Percentiles rank a stretch among this genome's conserved stretches.
Evolutionary conservation across 2,797 vertebrate species (phyloP).

Genomic region (Peromyscus aztecus): DNA sequence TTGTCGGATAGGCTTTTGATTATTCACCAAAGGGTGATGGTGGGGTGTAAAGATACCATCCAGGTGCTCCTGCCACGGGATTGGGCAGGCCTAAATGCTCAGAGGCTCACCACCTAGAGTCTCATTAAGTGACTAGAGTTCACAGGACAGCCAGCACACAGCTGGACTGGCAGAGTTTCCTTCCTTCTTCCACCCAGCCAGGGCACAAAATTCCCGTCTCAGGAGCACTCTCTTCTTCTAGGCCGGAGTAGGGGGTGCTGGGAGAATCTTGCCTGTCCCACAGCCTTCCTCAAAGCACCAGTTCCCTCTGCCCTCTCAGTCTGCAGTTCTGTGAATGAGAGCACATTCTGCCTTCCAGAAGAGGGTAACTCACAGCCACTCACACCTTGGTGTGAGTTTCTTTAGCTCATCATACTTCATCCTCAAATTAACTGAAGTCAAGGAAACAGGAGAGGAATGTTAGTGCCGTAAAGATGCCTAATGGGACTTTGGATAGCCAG

Average conservation of each 20-base stretch:
- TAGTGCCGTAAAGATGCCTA: neutral
- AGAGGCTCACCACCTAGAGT: neutral
- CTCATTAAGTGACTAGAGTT: neutral
- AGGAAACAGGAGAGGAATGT: neutral
- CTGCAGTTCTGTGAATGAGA: neutral
- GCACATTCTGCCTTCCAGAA: neutral
- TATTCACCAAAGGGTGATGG: neutral
- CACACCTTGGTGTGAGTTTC: conserved; percentile 48
- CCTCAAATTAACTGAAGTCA: neutral
- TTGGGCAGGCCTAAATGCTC: neutral
- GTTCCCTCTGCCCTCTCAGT: neutral
- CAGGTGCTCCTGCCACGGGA: neutral
- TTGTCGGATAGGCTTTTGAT: neutral
- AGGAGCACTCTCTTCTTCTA: neutral
- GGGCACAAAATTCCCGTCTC: neutral
- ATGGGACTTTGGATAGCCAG: neutral
- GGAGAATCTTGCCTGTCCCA: neutral
- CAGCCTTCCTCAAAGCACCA: neutral
- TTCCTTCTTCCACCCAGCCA: neutral
- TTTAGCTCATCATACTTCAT: neutral
- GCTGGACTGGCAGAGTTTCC: neutral
- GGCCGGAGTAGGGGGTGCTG: neutral
- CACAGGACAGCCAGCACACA: neutral
- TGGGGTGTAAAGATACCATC: neutral
- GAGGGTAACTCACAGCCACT: neutral